These are phyloP conservation scores for Criorhina ranunculi DNA, from an alignment of 2,888 invertebrate species.

Conservation along the genomic window DNA sequence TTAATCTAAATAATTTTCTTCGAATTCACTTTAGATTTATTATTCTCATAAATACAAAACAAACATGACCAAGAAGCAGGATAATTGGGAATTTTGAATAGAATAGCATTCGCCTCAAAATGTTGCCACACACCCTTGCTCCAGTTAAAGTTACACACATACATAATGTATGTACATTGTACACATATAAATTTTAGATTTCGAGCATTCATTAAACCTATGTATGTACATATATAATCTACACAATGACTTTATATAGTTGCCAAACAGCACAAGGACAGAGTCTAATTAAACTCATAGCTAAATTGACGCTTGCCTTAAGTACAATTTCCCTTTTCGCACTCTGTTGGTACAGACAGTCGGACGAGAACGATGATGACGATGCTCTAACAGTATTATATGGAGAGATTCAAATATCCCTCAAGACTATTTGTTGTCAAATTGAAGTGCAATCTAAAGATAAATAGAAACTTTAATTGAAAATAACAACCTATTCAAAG, in stretches of 20 bases:
- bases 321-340: constrained; percentile 12
- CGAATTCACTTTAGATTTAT: constrained; percentile 23
- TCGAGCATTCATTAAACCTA: background rate
- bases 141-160: no score
- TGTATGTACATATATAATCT: constrained; percentile 5
- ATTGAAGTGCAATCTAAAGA: constrained; percentile 48
- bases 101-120: constrained; percentile 25
- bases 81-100: constrained; percentile 38
- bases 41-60: constrained; percentile 27
- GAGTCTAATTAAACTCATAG: constrained; percentile 62
- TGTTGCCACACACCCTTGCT: background rate
- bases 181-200: background rate
- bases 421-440: constrained; percentile 31
- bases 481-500: constrained; percentile 44
- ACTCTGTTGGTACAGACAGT: background rate
- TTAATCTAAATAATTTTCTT: background rate
- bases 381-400: constrained; percentile 7
- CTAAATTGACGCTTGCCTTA: constrained; percentile 41
- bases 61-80: constrained; percentile 19
- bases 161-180: background rate
- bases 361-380: constrained; percentile 9
- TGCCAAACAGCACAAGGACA: constrained; percentile 30
- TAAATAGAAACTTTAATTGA: constrained; percentile 59
- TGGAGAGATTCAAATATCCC: constrained; percentile 26
- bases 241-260: constrained; percentile 19